Evolutionary conservation across 1,140 invertebrate species (phyloP).

Genomic region (Bactericera cockerelli): DNA sequence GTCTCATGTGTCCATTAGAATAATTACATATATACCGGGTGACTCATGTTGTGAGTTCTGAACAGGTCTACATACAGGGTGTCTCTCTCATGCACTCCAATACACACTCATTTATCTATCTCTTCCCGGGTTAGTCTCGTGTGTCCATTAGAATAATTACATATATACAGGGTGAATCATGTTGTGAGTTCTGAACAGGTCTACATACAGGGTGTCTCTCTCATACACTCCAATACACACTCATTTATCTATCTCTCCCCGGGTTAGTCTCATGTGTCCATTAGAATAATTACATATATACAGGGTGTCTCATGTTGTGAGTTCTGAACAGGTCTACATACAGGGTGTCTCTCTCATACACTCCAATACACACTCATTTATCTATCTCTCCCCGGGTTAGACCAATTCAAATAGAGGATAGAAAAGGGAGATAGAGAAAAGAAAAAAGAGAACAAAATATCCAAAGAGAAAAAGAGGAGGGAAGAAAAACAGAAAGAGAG

Average conservation of each 20-base stretch:
- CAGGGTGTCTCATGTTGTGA: neutral
- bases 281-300: constrained; percentile 14
- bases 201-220: neutral
- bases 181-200: neutral
- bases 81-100: constrained; percentile 2
- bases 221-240: neutral
- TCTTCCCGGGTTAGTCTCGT: constrained; percentile 11
- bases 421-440: no score
- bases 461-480: no score
- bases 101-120: neutral
- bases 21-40: constrained; percentile 11
- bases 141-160: constrained; percentile 17
- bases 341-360: no score
- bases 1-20: constrained; percentile 17
- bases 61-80: neutral
- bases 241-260: neutral
- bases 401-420: no score
- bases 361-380: no score
- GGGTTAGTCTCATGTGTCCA: constrained; percentile 16
- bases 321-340: neutral
- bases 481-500: no score
- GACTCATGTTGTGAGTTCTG: neutral
- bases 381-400: no score
- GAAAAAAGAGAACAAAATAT: no score
- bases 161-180: neutral